Evolutionary conservation across 2,113 vertebrate genomes (phyloP).

Genomic region (Ellobius talpinus): DNA sequence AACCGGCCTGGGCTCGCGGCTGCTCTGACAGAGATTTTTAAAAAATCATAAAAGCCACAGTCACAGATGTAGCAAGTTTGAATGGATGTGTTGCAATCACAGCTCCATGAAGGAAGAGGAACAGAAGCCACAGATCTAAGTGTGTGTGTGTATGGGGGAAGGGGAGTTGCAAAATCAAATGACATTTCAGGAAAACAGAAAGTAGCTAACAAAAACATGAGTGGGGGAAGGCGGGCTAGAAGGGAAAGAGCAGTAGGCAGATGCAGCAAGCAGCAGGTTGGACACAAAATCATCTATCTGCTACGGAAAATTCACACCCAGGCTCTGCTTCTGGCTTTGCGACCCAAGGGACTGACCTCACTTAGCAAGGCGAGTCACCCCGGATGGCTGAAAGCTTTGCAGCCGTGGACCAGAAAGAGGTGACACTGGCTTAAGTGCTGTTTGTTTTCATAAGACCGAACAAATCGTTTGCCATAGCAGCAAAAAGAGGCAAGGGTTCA

Average conservation of each 20-base stretch:
- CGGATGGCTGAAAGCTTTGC: not conserved
- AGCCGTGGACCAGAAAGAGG: not conserved
- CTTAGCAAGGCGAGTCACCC: not conserved
- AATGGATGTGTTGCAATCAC: not conserved
- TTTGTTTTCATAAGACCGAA: not conserved
- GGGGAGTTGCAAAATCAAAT: not conserved
- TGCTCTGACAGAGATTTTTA: no score
- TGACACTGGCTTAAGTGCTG: not conserved
- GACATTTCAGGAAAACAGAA: not conserved
- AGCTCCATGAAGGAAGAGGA: not conserved
- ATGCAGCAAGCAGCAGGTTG: not conserved
- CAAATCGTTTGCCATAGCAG: not conserved
- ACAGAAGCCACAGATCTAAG: not conserved
- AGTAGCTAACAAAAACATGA: not conserved
- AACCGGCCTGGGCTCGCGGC: no score
- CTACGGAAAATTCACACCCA: conserved; percentile 65
- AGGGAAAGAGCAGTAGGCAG: not conserved
- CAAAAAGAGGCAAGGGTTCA: conserved; percentile 10
- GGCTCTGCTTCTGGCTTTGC: not conserved
- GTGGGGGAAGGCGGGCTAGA: no score
- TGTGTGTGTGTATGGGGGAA: not conserved
- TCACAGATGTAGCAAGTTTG: not conserved
- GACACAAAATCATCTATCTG: not conserved
- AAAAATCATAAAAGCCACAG: no score
- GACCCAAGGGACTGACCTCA: not conserved